Percentiles rank a stretch among this genome's conserved stretches.
Conservation (phyloP, 2,797 vertebrate species). For the Neoniphon sammara region DNA sequence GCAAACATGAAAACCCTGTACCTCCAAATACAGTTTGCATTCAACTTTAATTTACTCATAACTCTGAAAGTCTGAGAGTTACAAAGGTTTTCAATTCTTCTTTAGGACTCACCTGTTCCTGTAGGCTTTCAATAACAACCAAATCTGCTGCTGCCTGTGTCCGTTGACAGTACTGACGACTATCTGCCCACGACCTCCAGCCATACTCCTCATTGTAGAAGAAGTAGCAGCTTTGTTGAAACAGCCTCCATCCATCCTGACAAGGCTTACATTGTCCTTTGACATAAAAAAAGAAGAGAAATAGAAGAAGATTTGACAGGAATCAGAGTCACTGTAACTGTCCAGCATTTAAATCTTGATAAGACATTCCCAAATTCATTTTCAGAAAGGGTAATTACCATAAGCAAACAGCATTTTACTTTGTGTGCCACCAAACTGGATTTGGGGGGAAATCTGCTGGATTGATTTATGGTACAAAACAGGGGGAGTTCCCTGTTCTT, state of each 20-base stretch:
- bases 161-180: neutral
- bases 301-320: neutral
- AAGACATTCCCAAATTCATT: too few relatives aligned
- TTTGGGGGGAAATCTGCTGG: too few relatives aligned
- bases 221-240: slow-evolving; percentile 71
- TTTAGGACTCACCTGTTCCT: slow-evolving; percentile 66
- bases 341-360: too few relatives aligned
- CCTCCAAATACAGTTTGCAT: too few relatives aligned
- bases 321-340: neutral
- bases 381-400: too few relatives aligned
- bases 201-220: accelerated
- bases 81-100: too few relatives aligned
- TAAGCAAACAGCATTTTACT: too few relatives aligned
- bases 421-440: too few relatives aligned
- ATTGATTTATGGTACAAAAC: too few relatives aligned
- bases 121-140: slow-evolving; percentile 45
- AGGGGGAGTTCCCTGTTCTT: too few relatives aligned
- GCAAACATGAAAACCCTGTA: too few relatives aligned
- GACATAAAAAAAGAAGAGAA: slow-evolving; percentile 2
- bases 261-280: slow-evolving; percentile 66
- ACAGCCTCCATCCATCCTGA: slow-evolving; percentile 45
- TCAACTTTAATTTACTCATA: too few relatives aligned
- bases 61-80: neutral
- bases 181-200: neutral
- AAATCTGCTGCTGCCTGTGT: neutral